Evolutionary conservation across 1,140 invertebrate genomes (phyloP).

Genomic region (Bradysia coprophila): DNA sequence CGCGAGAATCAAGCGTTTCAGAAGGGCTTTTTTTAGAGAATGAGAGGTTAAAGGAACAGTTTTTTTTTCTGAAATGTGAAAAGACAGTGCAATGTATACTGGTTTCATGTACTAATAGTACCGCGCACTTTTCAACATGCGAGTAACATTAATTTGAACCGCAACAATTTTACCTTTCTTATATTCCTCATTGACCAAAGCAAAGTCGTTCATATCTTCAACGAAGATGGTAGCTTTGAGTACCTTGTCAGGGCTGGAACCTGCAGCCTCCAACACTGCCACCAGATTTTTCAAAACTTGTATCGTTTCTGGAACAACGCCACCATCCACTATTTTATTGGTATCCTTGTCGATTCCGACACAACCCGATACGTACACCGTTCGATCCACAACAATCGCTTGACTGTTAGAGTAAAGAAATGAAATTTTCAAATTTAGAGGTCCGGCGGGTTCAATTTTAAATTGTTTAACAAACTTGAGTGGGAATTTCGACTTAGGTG

Average conservation of each 20-base stretch:
- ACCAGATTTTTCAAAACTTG: conserved; percentile 62
- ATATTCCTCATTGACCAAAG: conserved; percentile 68
- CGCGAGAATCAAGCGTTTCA: no score
- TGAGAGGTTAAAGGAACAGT: no score
- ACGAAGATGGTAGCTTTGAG: conserved; percentile 75
- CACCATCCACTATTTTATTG: conserved; percentile 48
- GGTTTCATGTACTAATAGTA: no score
- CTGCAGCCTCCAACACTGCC: conserved; percentile 51
- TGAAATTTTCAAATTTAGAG: background rate
- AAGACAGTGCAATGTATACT: no score
- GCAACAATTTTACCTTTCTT: conserved; percentile 60
- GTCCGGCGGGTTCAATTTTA: no score
- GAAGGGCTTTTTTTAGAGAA: no score
- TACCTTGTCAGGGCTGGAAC: conserved; percentile 50
- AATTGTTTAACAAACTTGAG: background rate
- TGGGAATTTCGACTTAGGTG: background rate
- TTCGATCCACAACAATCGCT: conserved; percentile 60
- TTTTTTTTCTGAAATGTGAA: no score
- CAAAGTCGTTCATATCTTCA: conserved; percentile 62
- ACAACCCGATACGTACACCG: conserved; percentile 71
- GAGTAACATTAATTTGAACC: no score
- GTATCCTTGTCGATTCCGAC: conserved; percentile 56
- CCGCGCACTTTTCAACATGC: no score
- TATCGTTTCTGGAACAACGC: conserved; percentile 46
- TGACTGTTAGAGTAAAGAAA: conserved; percentile 43